Evolutionary conservation across 2,888 invertebrate species (phyloP).

Genomic region (Operophtera brumata): DNA sequence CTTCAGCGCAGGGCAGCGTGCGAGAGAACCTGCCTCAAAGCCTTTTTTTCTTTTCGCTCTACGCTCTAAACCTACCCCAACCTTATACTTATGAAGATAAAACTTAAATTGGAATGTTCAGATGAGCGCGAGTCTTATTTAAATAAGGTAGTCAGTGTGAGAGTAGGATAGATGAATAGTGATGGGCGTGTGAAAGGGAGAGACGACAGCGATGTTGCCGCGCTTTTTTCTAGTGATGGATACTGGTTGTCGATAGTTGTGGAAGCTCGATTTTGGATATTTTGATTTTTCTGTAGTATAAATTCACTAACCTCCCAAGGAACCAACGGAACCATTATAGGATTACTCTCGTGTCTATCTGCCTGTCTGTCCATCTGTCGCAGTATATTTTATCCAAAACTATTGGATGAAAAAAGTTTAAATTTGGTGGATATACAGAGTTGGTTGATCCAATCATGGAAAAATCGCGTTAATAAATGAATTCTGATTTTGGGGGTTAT

Average conservation of each 20-base stretch:
- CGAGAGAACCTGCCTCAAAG: conserved; percentile 62
- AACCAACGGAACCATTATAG: too few relatives aligned
- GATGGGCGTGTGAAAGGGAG: conserved; percentile 57
- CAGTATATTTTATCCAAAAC: too few relatives aligned
- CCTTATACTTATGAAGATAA: conserved; percentile 45
- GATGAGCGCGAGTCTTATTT: conserved; percentile 67
- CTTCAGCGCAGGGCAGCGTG: conserved; percentile 54
- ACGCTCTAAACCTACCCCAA: conserved; percentile 33
- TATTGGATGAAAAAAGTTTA: too few relatives aligned
- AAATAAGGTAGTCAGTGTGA: conserved; percentile 76
- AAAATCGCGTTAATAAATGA: too few relatives aligned
- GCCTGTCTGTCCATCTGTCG: too few relatives aligned
- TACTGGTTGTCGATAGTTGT: conserved; percentile 38
- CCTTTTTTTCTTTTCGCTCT: conserved; percentile 59
- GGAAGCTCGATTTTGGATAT: too few relatives aligned
- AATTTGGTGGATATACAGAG: too few relatives aligned
- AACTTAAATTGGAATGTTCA: conserved; percentile 43
- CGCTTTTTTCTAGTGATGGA: conserved; percentile 63
- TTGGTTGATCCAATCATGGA: too few relatives aligned
- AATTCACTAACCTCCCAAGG: too few relatives aligned
- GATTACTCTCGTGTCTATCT: too few relatives aligned
- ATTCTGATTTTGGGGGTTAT: too few relatives aligned
- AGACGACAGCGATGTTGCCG: conserved; percentile 63
- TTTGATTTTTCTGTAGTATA: too few relatives aligned
- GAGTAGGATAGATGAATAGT: conserved; percentile 57